These are phyloP conservation scores for Rhea americana DNA, from an alignment of 2,113 vertebrate genomes.

Conservation along the genomic window DNA sequence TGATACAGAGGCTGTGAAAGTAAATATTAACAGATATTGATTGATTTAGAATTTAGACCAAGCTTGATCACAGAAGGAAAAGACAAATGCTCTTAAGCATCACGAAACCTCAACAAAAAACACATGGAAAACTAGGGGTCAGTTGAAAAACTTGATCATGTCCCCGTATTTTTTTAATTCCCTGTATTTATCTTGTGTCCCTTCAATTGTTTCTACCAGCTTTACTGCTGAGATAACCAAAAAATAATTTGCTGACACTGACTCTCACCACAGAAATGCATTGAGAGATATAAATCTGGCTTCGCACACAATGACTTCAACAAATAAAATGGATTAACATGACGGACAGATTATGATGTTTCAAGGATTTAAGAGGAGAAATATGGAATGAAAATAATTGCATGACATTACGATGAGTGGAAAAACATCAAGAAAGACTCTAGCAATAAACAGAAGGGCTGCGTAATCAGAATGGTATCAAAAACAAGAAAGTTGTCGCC, in stretches of 20 bases:
- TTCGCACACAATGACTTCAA: conserved; percentile 19
- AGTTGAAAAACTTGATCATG: neutral
- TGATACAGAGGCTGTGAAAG: neutral
- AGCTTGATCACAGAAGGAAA: neutral
- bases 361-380: conserved; percentile 36
- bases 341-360: conserved; percentile 46
- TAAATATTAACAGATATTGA: neutral
- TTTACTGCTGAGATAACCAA: neutral
- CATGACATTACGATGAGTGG: neutral
- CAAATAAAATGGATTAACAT: conserved; percentile 45
- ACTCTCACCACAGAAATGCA: neutral
- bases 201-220: neutral
- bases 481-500: neutral
- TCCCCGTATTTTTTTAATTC: neutral
- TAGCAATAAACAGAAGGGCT: conserved; percentile 8
- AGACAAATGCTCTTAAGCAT: neutral
- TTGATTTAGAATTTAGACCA: conserved; percentile 7
- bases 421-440: conserved; percentile 13
- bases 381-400: conserved; percentile 40
- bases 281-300: conserved; percentile 74
- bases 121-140: neutral
- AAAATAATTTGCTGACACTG: neutral
- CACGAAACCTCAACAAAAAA: neutral
- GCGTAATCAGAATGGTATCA: neutral
- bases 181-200: neutral